These are phyloP conservation scores for Bubo blakistoni DNA, from an alignment of 2,113 vertebrate genomes.

Conservation along the genomic window DNA sequence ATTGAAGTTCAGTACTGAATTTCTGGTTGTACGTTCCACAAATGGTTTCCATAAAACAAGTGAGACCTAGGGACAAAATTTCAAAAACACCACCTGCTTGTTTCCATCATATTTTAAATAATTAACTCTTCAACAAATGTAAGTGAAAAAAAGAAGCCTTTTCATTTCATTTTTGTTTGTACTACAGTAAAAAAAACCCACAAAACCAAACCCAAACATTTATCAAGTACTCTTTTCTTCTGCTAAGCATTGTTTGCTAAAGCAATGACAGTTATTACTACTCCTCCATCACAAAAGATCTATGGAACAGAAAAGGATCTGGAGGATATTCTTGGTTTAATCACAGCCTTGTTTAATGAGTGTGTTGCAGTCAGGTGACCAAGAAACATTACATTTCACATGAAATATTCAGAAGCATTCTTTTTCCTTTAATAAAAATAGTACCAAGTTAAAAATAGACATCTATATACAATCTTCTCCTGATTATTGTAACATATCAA, in stretches of 20 bases:
- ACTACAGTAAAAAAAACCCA: neutral
- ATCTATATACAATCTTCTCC: neutral
- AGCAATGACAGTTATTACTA: neutral
- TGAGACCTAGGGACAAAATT: neutral
- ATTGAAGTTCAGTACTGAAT: neutral
- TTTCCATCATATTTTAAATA: constrained; percentile 14
- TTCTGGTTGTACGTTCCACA: neutral
- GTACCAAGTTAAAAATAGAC: neutral
- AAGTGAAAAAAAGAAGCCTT: neutral
- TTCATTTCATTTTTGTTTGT: neutral
- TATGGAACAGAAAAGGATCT: neutral
- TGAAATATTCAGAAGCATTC: neutral
- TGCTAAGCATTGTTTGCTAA: neutral
- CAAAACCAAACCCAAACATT: neutral
- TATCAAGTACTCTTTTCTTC: neutral
- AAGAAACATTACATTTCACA: neutral
- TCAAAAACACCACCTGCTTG: constrained; percentile 19
- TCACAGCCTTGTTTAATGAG: neutral
- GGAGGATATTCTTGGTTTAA: neutral
- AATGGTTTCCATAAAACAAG: neutral
- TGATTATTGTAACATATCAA: neutral
- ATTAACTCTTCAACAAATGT: neutral
- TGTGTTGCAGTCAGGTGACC: neutral
- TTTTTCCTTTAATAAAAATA: neutral
- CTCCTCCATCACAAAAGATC: neutral